Evolutionary conservation across 1,140 invertebrate genomes (phyloP).

Genomic region (Achatina immaculata): DNA sequence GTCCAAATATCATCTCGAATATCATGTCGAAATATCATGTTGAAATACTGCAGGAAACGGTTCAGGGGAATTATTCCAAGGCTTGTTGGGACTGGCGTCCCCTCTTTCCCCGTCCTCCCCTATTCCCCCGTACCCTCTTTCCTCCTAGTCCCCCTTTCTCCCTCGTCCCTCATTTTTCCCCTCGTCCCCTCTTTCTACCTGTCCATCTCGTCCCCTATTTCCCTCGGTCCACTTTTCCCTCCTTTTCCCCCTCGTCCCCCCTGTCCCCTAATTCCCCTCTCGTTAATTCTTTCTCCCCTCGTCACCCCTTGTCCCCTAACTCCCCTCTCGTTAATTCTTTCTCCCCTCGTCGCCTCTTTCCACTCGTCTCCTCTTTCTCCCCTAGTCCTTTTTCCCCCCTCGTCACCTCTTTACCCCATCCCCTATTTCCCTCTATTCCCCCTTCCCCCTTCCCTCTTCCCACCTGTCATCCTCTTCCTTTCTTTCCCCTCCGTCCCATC

Average conservation of each 20-base stretch:
- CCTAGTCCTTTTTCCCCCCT: not conserved
- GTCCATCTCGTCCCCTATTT: not conserved
- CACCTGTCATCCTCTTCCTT: not conserved
- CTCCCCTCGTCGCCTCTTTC: not conserved
- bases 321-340: not conserved
- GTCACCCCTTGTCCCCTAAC: not conserved
- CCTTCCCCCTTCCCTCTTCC: constrained; percentile 29
- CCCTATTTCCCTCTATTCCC: not conserved
- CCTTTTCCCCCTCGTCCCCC: not conserved
- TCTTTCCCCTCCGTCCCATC: not conserved
- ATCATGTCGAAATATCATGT: no score
- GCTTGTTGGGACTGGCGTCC: not conserved
- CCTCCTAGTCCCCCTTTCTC: not conserved
- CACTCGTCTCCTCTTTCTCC: no score
- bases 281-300: not conserved
- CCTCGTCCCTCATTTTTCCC: not conserved
- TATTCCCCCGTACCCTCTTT: not conserved
- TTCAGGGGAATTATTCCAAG: no score
- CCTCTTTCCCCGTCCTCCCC: not conserved
- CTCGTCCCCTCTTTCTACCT: not conserved
- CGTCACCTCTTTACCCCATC: not conserved
- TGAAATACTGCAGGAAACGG: no score
- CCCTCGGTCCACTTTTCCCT: not conserved
- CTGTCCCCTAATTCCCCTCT: not conserved
- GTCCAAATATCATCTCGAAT: no score